These are phyloP conservation scores for Cryptoleucopteryx plumbea DNA, from an alignment of 2,113 vertebrate species.

Conservation along the genomic window DNA sequence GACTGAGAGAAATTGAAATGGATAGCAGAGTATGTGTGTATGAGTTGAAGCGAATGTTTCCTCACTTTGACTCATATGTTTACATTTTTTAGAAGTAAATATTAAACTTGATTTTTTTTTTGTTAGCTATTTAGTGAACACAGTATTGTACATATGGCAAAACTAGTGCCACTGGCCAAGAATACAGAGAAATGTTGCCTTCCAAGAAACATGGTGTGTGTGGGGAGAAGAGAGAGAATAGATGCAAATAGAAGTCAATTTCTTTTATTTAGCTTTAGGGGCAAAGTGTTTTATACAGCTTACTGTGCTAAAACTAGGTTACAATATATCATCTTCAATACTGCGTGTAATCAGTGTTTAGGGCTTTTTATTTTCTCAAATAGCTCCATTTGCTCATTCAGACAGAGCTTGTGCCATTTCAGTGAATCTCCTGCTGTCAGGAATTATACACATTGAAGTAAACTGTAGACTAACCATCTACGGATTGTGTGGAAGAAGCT, in stretches of 20 bases:
- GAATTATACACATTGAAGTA: not conserved
- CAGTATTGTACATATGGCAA: conserved; percentile 20
- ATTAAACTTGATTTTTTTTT: not conserved
- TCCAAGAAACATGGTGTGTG: not conserved
- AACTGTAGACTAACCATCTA: not conserved
- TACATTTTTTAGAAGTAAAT: conserved; percentile 19
- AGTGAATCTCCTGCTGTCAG: not conserved
- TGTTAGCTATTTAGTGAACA: conserved; percentile 23
- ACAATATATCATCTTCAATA: conserved; percentile 20
- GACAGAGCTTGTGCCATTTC: not conserved
- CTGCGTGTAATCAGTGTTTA: conserved; percentile 8
- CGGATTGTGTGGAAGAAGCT: not conserved
- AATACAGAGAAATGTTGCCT: not conserved
- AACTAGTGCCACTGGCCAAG: conserved; percentile 30
- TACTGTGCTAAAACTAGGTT: not conserved
- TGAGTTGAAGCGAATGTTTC: not conserved
- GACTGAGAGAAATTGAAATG: not conserved
- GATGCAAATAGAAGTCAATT: not conserved
- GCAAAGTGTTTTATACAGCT: not conserved
- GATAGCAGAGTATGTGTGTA: not conserved
- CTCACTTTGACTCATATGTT: conserved; percentile 25
- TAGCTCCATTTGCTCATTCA: conserved; percentile 39
- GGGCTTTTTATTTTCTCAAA: conserved; percentile 17
- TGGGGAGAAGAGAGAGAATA: not conserved
- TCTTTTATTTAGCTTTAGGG: not conserved